phyloP scores from a whole-genome alignment of 2,888 invertebrate species.

The Cartodere bifasciata region DNA sequence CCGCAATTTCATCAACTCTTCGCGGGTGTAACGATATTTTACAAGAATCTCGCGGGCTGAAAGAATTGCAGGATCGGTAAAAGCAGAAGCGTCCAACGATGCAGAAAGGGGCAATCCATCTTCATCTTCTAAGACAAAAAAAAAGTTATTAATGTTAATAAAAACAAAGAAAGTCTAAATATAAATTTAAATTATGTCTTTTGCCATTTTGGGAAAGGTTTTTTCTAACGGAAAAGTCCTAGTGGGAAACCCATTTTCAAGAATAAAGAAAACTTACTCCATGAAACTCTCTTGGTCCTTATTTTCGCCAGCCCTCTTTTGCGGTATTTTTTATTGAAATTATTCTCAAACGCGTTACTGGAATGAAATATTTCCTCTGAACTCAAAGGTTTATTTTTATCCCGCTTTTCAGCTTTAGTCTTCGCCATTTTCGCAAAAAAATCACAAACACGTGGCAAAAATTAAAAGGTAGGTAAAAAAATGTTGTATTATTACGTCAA shows the following conservation, averaged over 20 bases:
- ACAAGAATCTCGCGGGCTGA: constrained; percentile 39
- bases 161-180: constrained; percentile 4
- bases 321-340: no score
- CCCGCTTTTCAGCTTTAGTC: constrained; percentile 13
- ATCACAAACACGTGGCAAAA: constrained; percentile 7
- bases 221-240: background rate
- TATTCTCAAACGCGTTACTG: no score
- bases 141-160: constrained; percentile 10
- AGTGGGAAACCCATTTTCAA: background rate
- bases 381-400: no score
- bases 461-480: constrained; percentile 10
- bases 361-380: no score
- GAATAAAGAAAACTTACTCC: constrained; percentile 25
- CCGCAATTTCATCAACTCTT: constrained; percentile 59
- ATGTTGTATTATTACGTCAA: no score
- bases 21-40: constrained; percentile 47
- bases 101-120: no score
- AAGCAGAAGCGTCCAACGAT: constrained; percentile 18
- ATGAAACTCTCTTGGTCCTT: constrained; percentile 25
- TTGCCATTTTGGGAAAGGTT: constrained; percentile 2
- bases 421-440: constrained; percentile 18
- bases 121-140: constrained; percentile 35
- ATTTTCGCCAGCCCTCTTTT: constrained; percentile 13
- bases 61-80: constrained; percentile 44
- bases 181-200: no score